Evolutionary conservation across 2,797 vertebrate species (phyloP).

Genomic region (Poliocrania exsul): DNA sequence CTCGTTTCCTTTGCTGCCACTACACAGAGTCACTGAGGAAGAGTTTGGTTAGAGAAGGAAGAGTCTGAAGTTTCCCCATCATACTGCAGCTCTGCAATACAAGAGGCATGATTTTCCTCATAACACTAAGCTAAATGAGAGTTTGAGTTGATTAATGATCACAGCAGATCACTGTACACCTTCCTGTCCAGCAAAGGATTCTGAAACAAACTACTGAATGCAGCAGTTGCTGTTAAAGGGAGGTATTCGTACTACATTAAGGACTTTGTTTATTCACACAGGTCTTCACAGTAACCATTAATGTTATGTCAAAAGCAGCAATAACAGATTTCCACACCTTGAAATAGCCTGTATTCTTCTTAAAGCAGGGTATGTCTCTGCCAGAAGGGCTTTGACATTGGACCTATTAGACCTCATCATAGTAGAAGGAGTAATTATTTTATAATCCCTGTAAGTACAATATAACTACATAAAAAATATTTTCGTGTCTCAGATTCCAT

Average conservation of each 20-base stretch:
- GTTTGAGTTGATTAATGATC: not conserved
- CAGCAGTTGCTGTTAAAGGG: not conserved
- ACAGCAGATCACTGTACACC: not conserved
- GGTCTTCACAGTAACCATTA: not conserved
- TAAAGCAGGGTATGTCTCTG: not conserved
- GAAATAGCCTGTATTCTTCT: not conserved
- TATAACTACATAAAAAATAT: not conserved
- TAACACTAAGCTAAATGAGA: not conserved
- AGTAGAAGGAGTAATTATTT: not conserved
- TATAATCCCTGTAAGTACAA: not conserved
- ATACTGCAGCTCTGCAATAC: not conserved
- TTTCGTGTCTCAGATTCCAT: not conserved
- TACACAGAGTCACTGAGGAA: not conserved
- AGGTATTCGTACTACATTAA: not conserved
- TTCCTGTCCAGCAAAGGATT: not conserved
- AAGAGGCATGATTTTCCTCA: not conserved
- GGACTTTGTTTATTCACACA: constrained; percentile 7
- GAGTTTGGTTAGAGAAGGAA: not conserved
- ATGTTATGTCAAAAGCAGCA: not conserved
- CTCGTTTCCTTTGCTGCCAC: not conserved
- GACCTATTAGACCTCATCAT: not conserved
- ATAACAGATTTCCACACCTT: not conserved
- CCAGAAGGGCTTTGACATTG: not conserved
- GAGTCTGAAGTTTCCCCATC: not conserved
- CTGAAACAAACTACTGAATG: not conserved